These are phyloP conservation scores for Perizoma flavofasciatum DNA, from an alignment of 2,888 invertebrate species.

Conservation along the genomic window DNA sequence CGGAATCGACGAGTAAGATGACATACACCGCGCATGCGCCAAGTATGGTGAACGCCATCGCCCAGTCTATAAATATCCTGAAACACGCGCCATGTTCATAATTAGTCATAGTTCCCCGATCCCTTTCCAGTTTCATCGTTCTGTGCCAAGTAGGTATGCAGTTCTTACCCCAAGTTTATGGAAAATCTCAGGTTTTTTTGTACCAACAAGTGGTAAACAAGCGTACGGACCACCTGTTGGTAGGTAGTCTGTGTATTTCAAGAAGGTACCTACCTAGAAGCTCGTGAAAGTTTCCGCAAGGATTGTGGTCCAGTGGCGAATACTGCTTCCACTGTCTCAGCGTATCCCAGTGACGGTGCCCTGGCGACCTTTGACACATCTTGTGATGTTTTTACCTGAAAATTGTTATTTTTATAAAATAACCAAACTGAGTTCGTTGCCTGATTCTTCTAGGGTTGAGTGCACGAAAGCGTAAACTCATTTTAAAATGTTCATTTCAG, in stretches of 20 bases:
- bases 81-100: slow-evolving; percentile 48
- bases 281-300: slow-evolving; percentile 79
- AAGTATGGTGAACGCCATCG: slow-evolving; percentile 88
- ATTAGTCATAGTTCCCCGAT: slow-evolving; percentile 1
- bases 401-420: slow-evolving; percentile 14
- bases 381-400: slow-evolving; percentile 79
- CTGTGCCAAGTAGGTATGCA: too few species aligned
- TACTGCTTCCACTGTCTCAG: slow-evolving; percentile 85
- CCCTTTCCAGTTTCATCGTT: too few species aligned
- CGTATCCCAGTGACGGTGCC: slow-evolving; percentile 84
- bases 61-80: slow-evolving; percentile 89
- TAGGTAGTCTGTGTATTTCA: too few species aligned
- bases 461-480: too few species aligned
- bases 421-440: too few species aligned
- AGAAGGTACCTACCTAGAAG: slow-evolving; percentile 82
- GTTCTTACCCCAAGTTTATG: too few species aligned
- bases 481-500: too few species aligned
- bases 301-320: slow-evolving; percentile 84
- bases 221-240: too few species aligned
- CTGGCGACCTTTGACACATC: slow-evolving; percentile 77
- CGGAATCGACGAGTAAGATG: slow-evolving; percentile 88
- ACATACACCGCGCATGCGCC: slow-evolving; percentile 91
- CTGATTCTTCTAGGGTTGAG: too few species aligned
- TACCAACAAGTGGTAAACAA: too few species aligned
- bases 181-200: too few species aligned